phyloP scores from a whole-genome alignment of 2,888 invertebrate genomes.

The Lysandra bellargus region DNA sequence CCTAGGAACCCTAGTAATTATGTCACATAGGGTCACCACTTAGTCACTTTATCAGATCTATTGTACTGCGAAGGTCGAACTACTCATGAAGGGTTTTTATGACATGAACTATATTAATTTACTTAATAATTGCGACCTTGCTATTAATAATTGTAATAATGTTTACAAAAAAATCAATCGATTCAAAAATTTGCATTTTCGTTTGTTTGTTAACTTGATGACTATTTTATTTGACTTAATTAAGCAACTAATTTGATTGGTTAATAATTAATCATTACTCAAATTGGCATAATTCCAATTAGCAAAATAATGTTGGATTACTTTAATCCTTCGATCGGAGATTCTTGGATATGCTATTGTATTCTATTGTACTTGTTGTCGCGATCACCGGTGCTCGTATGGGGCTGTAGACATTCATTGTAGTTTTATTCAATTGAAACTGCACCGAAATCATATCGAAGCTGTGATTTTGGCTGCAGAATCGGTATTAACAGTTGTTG shows the following conservation, averaged over 20 bases:
- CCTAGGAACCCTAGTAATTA: constrained; percentile 3
- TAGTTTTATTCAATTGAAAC: too few species aligned
- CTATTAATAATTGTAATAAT: neutral
- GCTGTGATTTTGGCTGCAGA: too few species aligned
- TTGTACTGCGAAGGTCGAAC: constrained; percentile 11
- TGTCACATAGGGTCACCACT: constrained; percentile 6
- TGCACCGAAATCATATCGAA: too few species aligned
- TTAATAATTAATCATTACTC: neutral
- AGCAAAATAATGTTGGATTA: too few species aligned
- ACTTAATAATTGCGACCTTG: constrained; percentile 12
- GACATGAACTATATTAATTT: constrained; percentile 9
- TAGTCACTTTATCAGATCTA: constrained; percentile 12
- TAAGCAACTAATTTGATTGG: too few species aligned
- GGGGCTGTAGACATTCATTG: too few species aligned
- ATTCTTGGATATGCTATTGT: too few species aligned
- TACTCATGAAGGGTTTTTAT: constrained; percentile 7
- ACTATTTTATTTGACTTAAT: neutral
- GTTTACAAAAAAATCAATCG: constrained; percentile 1
- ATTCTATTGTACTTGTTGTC: too few species aligned
- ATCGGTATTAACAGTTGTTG: too few species aligned
- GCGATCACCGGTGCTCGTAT: too few species aligned
- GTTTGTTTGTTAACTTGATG: neutral
- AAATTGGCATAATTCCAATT: neutral
- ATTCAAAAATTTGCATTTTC: neutral
- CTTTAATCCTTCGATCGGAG: too few species aligned